These are phyloP conservation scores for Diachasma alloeum DNA, from an alignment of 1,140 invertebrate genomes.

Conservation along the genomic window DNA sequence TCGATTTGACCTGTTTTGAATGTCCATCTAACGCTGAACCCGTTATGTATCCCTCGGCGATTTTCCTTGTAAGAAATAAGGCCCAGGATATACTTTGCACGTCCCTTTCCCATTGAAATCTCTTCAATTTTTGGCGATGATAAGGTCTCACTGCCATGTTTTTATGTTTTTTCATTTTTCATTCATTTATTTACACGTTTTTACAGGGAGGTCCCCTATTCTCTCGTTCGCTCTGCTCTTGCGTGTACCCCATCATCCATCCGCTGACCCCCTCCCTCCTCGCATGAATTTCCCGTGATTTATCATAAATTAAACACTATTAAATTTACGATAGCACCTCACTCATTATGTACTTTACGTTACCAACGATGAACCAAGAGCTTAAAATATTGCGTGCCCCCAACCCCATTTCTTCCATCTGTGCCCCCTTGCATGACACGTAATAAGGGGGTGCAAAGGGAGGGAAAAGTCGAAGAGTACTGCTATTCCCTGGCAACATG, in stretches of 20 bases:
- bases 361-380: neutral
- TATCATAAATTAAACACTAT: slow-evolving; percentile 58
- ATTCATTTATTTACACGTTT: too few relatives aligned
- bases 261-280: slow-evolving; percentile 7
- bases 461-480: neutral
- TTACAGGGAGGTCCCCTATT: too few relatives aligned
- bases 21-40: neutral
- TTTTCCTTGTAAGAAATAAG: neutral
- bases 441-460: neutral
- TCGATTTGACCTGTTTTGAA: neutral
- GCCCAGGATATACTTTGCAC: neutral
- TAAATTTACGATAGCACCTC: slow-evolving; percentile 52
- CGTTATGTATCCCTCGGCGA: neutral
- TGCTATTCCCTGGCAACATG: neutral
- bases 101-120: neutral
- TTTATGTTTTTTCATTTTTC: too few relatives aligned
- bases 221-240: neutral
- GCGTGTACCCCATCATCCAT: slow-evolving; percentile 9
- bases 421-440: neutral
- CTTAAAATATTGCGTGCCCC: slow-evolving; percentile 12
- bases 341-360: slow-evolving; percentile 43
- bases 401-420: neutral
- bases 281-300: slow-evolving; percentile 34
- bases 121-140: too few relatives aligned
- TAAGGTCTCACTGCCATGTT: too few relatives aligned